Evolutionary conservation across 2,888 invertebrate species (phyloP), one percentile per base, ranked within the genome.

Genomic region (Lepidocyrtinus sp.): DNA sequence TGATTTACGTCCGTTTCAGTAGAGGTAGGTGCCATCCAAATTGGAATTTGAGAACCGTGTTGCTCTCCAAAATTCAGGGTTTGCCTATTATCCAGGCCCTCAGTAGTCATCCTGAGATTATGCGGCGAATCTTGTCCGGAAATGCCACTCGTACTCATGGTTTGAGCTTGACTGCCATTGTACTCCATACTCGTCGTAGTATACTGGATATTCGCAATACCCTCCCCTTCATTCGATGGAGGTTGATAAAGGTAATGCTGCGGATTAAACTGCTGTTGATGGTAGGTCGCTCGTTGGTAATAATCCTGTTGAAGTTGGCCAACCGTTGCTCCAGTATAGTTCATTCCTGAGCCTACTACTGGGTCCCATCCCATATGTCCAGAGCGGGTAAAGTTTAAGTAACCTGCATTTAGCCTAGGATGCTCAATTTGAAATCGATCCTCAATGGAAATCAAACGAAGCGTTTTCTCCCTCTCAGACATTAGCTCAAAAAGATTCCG

Each of bases 351-450:
- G n/a, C n/a, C n/a, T n/a, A n/a, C n/a, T n/a, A n/a, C n/a, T n/a
- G n/a, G n/a, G n/a, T n/a, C n/a, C n/a, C n/a, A n/a, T 36, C 12
- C 5, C 36, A 36, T 36, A 36, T 36, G 12, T 36, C 36, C 12
- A 7, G 36, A 36, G 5, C 5, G 36, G 12, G 36, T 12, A 36
- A 36, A 36, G 36, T 36, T 12, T 36, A 36, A 36, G 12, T 7
- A 12, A 36, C 36, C 5, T 7, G 36, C 36, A n/a, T 50, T 45
- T n/a, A 67, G 21, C n/a, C 22, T 62, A 0, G 78, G 73, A 50
- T 68, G 64, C 61, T 79, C 79, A 19, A 50, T 2, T 22, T 70
- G 69, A 45, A 74, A 62, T 0, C 79, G 45, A 45, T 79, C 79
- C 19, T 74, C 74, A 21, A 79, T 73, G 0, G 79, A 36, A 5